Base-by-base conservation (phyloP, 2,113 vertebrate species). In the Ictalurus furcatus region DNA sequence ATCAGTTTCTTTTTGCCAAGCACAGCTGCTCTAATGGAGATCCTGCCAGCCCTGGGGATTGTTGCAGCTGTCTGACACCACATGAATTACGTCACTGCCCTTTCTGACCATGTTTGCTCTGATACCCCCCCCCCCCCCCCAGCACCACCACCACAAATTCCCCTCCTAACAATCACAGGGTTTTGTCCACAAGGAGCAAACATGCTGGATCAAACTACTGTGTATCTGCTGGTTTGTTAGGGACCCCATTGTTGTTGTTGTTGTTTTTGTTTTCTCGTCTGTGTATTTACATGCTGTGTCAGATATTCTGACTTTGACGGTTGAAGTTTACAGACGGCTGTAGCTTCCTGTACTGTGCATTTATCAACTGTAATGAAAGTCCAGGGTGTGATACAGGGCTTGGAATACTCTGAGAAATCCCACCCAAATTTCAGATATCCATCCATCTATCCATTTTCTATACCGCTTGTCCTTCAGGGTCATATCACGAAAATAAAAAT, bases 61-160 rank as follows among this genome's bases (percentile, higher is more conserved):
- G 52, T 86, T 69, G 74, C 44, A 86, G 58, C 69, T 83, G 30
- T 86, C 58, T 84, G 40, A 59, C 34, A 40, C 83, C 67, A 86
- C 67, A 28, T 82, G 63, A 88, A 61, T 86, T 84, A 89, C 84
- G 40, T 59, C 90, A 89, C 48, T 87, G n/a, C 52, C 87, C 84
- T 63, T 86, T 84, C 76, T 88, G 56, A 86, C 34, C 67, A 79
- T 67, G 59, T 86, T 89, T 88, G 65, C 54, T 48, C 17, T 21
- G 56, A 82, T 19, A 85, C 74, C 4, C 48, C n/a, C 65, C n/a
- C 14, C 56, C 40, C 4, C 40, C 40, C 40, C 40, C 40, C n/a
- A n/a, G n/a, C n/a, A 34, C 34, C 34, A n/a, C 34, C 34, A 0
- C 34, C 34, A 34, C 34, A 34, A 34, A 44, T 44, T 34, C 30